Evolutionary conservation across 1,140 invertebrate species (phyloP), one percentile per base, ranked within the genome.

Genomic region (Apis florea): DNA sequence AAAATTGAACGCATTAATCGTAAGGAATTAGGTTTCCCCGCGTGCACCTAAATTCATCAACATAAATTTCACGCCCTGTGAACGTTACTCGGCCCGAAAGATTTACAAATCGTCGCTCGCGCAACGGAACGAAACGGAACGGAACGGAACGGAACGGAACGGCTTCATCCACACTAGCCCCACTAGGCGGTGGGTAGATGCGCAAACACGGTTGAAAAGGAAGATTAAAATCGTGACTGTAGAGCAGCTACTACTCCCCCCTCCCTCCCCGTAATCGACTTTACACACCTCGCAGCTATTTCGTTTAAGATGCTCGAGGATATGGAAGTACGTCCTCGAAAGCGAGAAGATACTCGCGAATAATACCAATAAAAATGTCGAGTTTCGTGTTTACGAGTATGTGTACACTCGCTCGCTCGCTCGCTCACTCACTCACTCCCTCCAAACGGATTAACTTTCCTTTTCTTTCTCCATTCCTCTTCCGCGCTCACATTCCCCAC

Each of bases 331-430:
- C 21, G 11, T 5, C 0, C 40, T 13, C 5, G 5, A 13, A 40
- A 15, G 63, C 17, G 15, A n/a, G 40, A 67, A n/a, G 66, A 67
- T 47, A 67, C 66, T 49, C 47, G 21, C 13, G 13, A 49, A 49
- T 72, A 72, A 72, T 72, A 72, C 24, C 54, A 40, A 71, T 71
- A 71, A 71, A 71, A 71, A 54, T 21, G 19, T 1, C 26, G 69
- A 17, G 11, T 24, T 15, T 31, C 26, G 17, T 56, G 69, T 56
- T 56, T 71, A 71, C 69, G 26, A 31, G 66, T 24, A 1, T 3
- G 12, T n/a, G 21, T 3, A 47, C 15, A 19, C 61, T 40, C 31
- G 0, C 31, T 53, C 10, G 19, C 15, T 2, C 6, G n/a, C n/a
- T n/a, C n/a, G n/a, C n/a, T n/a, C n/a, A n/a, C n/a, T n/a, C n/a